Percentiles rank a stretch among this genome's conserved stretches.
Conservation (phyloP, 2,888 invertebrate genomes). For the Craniophora ligustri region DNA sequence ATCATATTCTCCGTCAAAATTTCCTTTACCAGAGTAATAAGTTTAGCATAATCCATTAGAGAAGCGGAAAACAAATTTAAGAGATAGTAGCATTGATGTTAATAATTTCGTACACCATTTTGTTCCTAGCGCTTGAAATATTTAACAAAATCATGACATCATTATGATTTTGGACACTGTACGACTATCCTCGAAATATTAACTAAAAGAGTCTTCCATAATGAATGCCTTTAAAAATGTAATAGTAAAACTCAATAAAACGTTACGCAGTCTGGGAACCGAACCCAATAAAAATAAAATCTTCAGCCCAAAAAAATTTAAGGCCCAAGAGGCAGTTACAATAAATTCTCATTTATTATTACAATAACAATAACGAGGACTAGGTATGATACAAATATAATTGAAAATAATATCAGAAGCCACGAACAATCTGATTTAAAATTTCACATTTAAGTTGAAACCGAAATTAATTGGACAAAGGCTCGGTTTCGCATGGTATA, state of each 20-base stretch:
- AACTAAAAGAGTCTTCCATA: no score
- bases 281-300: neutral
- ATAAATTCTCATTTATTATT: no score
- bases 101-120: neutral
- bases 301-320: no score
- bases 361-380: no score
- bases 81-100: neutral
- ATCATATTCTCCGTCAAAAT: neutral
- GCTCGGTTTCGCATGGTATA: conserved; percentile 37
- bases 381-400: conserved; percentile 17
- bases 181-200: no score
- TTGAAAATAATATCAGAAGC: conserved; percentile 25
- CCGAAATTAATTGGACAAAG: conserved; percentile 47
- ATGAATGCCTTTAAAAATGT: no score
- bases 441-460: conserved; percentile 39
- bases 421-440: conserved; percentile 29
- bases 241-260: no score
- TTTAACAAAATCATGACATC: no score
- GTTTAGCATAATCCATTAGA: neutral
- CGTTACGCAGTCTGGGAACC: no score
- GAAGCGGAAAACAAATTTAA: neutral
- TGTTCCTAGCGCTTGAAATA: neutral
- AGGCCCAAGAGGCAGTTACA: no score
- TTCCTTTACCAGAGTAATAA: neutral
- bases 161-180: no score